Evolutionary conservation across 1,140 invertebrate genomes (phyloP), one percentile per base, ranked within the genome.

Genomic region (Agrilus planipennis): DNA sequence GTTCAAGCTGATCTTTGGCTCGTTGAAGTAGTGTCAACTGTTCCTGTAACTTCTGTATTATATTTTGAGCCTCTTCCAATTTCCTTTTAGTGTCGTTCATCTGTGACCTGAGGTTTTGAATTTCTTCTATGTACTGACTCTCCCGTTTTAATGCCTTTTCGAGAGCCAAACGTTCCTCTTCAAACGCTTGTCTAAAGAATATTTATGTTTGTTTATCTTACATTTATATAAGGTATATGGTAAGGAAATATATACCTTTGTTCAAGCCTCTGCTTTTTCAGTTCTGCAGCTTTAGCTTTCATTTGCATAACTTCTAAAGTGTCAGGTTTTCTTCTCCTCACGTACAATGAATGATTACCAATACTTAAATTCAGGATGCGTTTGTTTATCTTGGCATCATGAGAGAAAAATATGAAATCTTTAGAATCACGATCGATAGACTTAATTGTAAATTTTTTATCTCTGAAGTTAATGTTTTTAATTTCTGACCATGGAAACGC

Each of bases 1-100:
- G 66, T 67, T 97, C 94, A 21, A 98, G 67, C 59, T 92, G 87
- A 60, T 97, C 89, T 65, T 98, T 96, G 53, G 94, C 89, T 45
- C 77, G 75, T 67, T 91, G 87, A 53, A 89, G 65, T 58, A 94
- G 87, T 54, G 75, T 76, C 35, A 98, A 72, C 63, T 95, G 91
- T 54, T 95, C 86, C 63, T 96, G 90, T 41, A 98, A 66, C 49
- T 87, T 79, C 34, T 88, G 75, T 54, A 94, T 96, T 67, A 92
- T 95, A 58, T 93, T 83, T 71, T 89, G 85, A 18, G 92, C 90
- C 61, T 90, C 86, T 20, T 78, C 56, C 25, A 93, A 67, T 62
- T 89, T 73, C 6, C 68, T 79, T 56, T 83, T 71, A 44, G 86
- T 77, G 58, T 79, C 79, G 56, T 91, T 86, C 74, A 93, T 82